Base-by-base conservation (phyloP, 2,797 vertebrate species). In the Tenualosa ilisha region DNA sequence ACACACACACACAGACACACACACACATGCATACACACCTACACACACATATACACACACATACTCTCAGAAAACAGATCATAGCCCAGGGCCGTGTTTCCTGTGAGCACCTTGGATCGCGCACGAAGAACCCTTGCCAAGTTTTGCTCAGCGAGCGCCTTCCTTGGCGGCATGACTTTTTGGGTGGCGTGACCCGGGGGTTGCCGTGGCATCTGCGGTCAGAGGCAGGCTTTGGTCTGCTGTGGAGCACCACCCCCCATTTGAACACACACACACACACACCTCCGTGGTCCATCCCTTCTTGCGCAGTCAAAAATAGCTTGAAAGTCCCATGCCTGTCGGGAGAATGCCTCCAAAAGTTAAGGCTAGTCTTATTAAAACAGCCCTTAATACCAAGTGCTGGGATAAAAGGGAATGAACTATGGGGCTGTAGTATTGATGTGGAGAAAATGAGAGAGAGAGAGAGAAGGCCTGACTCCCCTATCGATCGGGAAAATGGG, bases 361-460 rank as follows among this genome's bases (percentile, higher is more conserved):
- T 83, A 84, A 89, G 88, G 83, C 89, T 86, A 87, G 86, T 89
- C 87, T 86, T 88, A 89, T 90, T 89, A 89, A 91, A 91, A 88
- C 88, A 82, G 81, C 86, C 72, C 83, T 61, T 90, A 88, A 90
- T 91, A 90, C 91, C 86, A 90, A 86, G 91, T 86, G 89, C 24
- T 86, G 83, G 89, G 93, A 95, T 94, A 92, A 94, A 94, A 95
- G 87, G 54, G 89, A 92, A 91, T 92, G 91, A 91, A 88, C 91
- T 88, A 90, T 92, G 72, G 88, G 87, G 84, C 88, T 37, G 20
- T 86, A 59, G 90, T 94, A 96, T 95, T 93, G 95, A 95, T 93
- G 93, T 85, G 87, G 91, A 93, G 93, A 94, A 94, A 95, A 94
- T 94, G 90, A 94, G 61, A 65, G n/a, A 12, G 61, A 65, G 9